Conservation (phyloP, 2,113 vertebrate species). For the Cinclus mexicanus region DNA sequence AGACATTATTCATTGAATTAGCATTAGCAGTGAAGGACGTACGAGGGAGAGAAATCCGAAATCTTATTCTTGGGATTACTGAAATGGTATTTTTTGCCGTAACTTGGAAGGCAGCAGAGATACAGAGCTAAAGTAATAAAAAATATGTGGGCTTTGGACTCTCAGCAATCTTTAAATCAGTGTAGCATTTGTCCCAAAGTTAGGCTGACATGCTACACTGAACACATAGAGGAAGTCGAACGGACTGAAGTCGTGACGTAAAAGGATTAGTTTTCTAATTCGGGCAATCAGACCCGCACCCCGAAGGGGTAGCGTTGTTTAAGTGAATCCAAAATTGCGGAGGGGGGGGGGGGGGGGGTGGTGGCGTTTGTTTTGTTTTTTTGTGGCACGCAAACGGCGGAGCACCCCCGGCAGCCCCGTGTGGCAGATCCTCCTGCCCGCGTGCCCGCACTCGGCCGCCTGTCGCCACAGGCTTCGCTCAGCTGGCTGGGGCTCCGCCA, state of each 20-base stretch:
- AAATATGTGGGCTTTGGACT: neutral
- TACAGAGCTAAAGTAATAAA: neutral
- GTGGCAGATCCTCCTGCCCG: neutral
- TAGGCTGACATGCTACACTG: neutral
- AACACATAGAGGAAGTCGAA: neutral
- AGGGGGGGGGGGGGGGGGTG: too few species aligned
- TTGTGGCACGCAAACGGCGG: fast-evolving
- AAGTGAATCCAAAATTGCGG: neutral
- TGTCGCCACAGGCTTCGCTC: neutral
- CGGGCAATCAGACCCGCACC: fast-evolving
- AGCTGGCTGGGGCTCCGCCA: neutral
- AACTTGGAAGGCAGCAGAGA: neutral
- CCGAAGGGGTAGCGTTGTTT: fast-evolving
- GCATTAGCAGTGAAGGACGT: fast-evolving
- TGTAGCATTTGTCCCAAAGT: neutral
- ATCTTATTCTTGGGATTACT: neutral
- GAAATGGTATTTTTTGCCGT: neutral
- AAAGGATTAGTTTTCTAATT: neutral
- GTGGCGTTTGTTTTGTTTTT: neutral
- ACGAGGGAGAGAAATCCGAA: neutral
- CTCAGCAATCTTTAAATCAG: neutral
- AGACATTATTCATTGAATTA: neutral
- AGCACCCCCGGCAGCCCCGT: fast-evolving
- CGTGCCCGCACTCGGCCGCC: neutral
- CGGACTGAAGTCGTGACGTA: neutral